phyloP scores from a whole-genome alignment of 2,113 vertebrate species.

The Ariopsis seemanni region DNA sequence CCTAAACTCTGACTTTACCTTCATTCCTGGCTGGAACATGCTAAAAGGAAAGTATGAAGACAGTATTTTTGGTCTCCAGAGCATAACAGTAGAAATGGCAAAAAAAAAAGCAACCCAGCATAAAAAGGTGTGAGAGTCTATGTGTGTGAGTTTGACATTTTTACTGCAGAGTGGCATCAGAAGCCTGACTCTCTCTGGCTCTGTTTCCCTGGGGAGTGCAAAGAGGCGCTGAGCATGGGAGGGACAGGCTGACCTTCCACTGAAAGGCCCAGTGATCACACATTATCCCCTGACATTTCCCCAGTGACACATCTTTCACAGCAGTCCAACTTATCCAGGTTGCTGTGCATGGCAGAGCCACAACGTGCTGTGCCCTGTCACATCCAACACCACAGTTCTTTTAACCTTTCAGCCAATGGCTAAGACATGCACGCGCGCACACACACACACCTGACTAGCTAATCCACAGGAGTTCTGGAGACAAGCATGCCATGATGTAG shows the following conservation, averaged over 20 bases:
- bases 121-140: neutral
- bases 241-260: slow-evolving; percentile 67
- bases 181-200: slow-evolving; percentile 21
- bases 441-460: neutral
- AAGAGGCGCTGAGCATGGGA: slow-evolving; percentile 29
- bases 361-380: slow-evolving; percentile 23
- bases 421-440: slow-evolving; percentile 24
- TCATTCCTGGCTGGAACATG: neutral
- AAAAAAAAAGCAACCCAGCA: neutral
- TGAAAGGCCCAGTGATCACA: slow-evolving; percentile 67
- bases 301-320: slow-evolving; percentile 64
- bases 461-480: neutral
- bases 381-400: slow-evolving; percentile 42
- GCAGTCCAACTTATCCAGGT: slow-evolving; percentile 59
- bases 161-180: slow-evolving; percentile 24
- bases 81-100: neutral
- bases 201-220: slow-evolving; percentile 33
- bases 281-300: slow-evolving; percentile 75
- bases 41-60: neutral
- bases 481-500: neutral
- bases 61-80: neutral
- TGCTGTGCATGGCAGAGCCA: slow-evolving; percentile 48
- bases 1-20: neutral
- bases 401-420: slow-evolving; percentile 48
- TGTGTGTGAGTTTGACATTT: slow-evolving; percentile 45